phyloP scores from a whole-genome alignment of 2,797 vertebrate species.

The Gymnoscopelus braueri region DNA sequence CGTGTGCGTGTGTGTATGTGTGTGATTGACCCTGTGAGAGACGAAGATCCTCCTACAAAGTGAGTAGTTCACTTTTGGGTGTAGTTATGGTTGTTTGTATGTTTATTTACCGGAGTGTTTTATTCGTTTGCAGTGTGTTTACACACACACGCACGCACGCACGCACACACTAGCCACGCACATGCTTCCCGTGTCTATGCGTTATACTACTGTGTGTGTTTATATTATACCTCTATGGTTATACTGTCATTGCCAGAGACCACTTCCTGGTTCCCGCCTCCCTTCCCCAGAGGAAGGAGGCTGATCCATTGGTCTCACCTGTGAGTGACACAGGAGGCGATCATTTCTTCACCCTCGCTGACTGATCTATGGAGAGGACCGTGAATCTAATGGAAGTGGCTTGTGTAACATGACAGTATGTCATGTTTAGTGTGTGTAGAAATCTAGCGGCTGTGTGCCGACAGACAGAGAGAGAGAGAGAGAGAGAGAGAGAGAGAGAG shows the following conservation, averaged over 20 bases:
- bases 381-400: constrained; percentile 1
- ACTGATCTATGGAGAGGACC: constrained; percentile 4
- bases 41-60: no score
- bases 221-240: no score
- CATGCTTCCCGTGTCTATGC: not conserved
- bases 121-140: no score
- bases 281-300: constrained; percentile 16
- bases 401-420: constrained; percentile 18
- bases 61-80: no score
- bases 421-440: constrained; percentile 11
- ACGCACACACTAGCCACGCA: constrained; percentile 14
- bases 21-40: constrained; percentile 49
- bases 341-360: constrained; percentile 25
- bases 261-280: constrained; percentile 50
- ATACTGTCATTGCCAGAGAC: constrained; percentile 67
- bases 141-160: constrained; percentile 16
- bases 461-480: no score
- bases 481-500: no score
- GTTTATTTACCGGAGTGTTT: no score
- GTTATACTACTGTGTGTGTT: no score
- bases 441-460: not conserved
- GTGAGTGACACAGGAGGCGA: constrained; percentile 12
- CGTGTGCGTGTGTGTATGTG: constrained; percentile 42
- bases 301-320: constrained; percentile 57
- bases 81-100: no score